Base-by-base conservation (phyloP, 64 coral and sea anemone genomes). In the Stichodactyla mertensii region DNA sequence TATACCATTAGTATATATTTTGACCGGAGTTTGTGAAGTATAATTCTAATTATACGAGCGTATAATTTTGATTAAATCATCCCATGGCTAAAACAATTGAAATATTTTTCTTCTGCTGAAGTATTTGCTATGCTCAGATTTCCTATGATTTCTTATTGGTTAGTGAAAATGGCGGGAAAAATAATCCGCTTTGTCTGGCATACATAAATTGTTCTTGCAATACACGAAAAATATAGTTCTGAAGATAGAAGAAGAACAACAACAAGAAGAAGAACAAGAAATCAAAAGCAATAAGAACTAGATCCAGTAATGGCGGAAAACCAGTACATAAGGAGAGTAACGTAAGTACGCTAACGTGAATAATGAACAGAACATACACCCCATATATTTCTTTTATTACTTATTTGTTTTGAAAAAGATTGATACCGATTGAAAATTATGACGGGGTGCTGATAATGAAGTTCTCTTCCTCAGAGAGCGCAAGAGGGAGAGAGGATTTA, bases 11-110 rank as follows among this genome's bases (percentile, higher is more conserved):
- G 57, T 86, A 58, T 52, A 45, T 51, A 64, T 86, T 86, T 67
- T 28, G 58, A 85, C 53, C 4, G 83, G 55, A 59, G 83, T 85
- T 61, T 71, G 67, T 85, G 56, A 14, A 61, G 56, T 60, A 60
- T 83, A 83, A 83, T 83, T 15, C 13, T 9, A 83, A 83, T 83
- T 83, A 83, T 83, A 83, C 52, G 18, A 36, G 31, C 16, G 52
- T 57, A 57, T 10, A 57, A 10, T 57, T 57, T 57, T 57, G 56
- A 11, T 9, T 58, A 15, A 45, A 45, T 45, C 36, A 45, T 45
- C 36, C 36, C 36, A 2, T 45, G 36, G 36, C 36, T 45, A 45
- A 45, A 2, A 45, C 36, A 45, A 45, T 45, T 45, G 36, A 45
- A 45, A 45, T 45, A 45, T 45, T 45, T 45, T 45, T 45, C 36